phyloP scores from a whole-genome alignment of 1,140 invertebrate genomes.

The Euglossa dilemma region DNA sequence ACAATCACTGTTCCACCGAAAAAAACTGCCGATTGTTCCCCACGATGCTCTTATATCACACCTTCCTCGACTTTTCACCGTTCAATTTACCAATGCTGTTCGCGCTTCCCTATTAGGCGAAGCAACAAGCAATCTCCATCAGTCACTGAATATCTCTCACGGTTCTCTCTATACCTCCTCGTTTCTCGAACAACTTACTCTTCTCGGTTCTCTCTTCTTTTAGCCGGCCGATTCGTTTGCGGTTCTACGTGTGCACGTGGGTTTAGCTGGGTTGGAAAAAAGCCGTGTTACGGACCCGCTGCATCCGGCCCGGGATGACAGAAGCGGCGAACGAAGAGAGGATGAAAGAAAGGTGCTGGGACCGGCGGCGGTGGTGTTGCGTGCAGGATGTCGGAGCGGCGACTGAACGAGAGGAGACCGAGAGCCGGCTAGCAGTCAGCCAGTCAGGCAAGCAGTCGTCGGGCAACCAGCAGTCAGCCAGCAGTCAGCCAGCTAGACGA shows the following conservation, averaged over 20 bases:
- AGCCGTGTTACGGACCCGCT: not conserved
- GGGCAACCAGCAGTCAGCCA: constrained; percentile 20
- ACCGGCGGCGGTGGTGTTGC: constrained; percentile 45
- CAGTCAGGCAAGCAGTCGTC: constrained; percentile 28
- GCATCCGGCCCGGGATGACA: constrained; percentile 28
- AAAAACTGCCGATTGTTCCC: not conserved
- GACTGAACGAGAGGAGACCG: constrained; percentile 61
- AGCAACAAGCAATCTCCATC: not conserved
- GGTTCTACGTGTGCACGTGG: constrained; percentile 17
- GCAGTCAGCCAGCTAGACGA: constrained; percentile 17
- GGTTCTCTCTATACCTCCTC: not conserved
- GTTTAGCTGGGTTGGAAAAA: constrained; percentile 29
- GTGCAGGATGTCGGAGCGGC: constrained; percentile 61
- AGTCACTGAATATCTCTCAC: not conserved
- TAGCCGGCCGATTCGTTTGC: not conserved
- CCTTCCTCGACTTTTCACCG: not conserved
- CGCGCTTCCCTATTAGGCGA: too few species aligned
- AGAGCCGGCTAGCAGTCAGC: constrained; percentile 32
- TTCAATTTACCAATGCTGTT: not conserved
- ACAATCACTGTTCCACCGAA: constrained; percentile 6
- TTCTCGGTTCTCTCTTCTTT: not conserved
- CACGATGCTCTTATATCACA: not conserved
- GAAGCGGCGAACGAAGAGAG: constrained; percentile 10
- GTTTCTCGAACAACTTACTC: constrained; percentile 15
- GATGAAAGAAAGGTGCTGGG: constrained; percentile 20